Conservation (phyloP, 2,797 vertebrate species). For the Pantherophis alleghaniensis region DNA sequence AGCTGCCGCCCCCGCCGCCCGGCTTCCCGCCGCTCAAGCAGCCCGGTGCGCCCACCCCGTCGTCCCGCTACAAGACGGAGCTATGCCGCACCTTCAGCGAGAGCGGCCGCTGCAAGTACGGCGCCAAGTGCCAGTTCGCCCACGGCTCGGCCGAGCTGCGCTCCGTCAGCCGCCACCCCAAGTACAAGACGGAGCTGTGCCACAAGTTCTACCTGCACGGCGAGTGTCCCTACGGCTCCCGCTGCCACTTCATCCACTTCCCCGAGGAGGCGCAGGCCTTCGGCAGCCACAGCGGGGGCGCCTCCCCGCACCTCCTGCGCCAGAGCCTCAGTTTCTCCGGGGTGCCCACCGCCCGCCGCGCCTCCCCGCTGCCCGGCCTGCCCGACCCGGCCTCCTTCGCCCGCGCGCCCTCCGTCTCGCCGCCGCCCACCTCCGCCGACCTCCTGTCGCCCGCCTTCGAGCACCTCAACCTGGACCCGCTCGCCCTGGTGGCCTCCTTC, state of each 20-base stretch:
- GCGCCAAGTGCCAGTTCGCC: slow-evolving; percentile 90
- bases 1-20: slow-evolving; percentile 76
- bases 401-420: slow-evolving; percentile 79
- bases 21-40: slow-evolving; percentile 78
- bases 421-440: slow-evolving; percentile 72
- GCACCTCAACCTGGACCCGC: slow-evolving; percentile 13
- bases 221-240: slow-evolving; percentile 87
- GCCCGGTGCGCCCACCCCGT: slow-evolving; percentile 54
- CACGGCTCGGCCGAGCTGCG: slow-evolving; percentile 84
- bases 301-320: slow-evolving; percentile 74
- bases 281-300: slow-evolving; percentile 36
- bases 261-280: slow-evolving; percentile 71
- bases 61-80: slow-evolving; percentile 91
- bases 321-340: slow-evolving; percentile 88
- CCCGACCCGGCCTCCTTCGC: slow-evolving; percentile 74
- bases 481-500: slow-evolving; percentile 24
- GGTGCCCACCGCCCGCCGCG: slow-evolving; percentile 72
- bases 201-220: slow-evolving; percentile 91
- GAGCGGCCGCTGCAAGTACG: slow-evolving; percentile 87
- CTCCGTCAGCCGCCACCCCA: slow-evolving; percentile 85
- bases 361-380: slow-evolving; percentile 74
- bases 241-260: slow-evolving; percentile 89
- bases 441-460: slow-evolving; percentile 56
- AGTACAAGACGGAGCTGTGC: slow-evolving; percentile 91
- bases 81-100: slow-evolving; percentile 90